A percentile compares a stretch with the other conserved stretches of the same genome.
phyloP scores from a whole-genome alignment of 2,797 vertebrate species.

The Ctenochaetus hawaiiensis region DNA sequence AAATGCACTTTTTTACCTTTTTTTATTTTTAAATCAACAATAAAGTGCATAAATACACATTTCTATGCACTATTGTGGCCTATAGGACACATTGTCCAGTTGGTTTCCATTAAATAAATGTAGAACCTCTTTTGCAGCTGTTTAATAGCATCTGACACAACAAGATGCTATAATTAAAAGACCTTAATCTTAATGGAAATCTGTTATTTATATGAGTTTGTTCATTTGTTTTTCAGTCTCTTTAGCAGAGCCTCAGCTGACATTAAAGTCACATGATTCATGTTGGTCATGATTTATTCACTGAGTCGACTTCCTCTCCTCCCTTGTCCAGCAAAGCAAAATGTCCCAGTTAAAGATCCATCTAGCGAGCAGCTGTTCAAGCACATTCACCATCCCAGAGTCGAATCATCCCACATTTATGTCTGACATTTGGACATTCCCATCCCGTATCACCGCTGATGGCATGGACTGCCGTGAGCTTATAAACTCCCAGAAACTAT shows the following conservation, averaged over 20 bases:
- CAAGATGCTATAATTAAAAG: too few species aligned
- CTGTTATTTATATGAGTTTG: too few species aligned
- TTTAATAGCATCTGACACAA: too few species aligned
- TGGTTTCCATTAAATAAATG: too few species aligned
- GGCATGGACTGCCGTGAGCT: not conserved
- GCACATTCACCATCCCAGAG: not conserved
- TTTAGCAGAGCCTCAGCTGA: not conserved
- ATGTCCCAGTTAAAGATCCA: not conserved
- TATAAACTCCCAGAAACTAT: not conserved
- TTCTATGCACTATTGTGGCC: too few species aligned
- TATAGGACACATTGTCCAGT: too few species aligned
- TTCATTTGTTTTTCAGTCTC: not conserved
- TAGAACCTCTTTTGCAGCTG: too few species aligned
- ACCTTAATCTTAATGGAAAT: too few species aligned
- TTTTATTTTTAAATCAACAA: too few species aligned
- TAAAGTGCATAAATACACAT: too few species aligned
- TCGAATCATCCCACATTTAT: constrained; percentile 7
- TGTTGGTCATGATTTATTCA: not conserved
- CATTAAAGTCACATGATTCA: not conserved
- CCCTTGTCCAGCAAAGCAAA: not conserved
- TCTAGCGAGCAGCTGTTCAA: not conserved
- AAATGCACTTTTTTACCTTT: too few species aligned
- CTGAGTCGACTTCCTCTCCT: not conserved
- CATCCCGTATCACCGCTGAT: not conserved
- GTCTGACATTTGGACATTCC: constrained; percentile 14